Conservation (phyloP, 2,797 vertebrate species). For the Myotis planiceps region DNA sequence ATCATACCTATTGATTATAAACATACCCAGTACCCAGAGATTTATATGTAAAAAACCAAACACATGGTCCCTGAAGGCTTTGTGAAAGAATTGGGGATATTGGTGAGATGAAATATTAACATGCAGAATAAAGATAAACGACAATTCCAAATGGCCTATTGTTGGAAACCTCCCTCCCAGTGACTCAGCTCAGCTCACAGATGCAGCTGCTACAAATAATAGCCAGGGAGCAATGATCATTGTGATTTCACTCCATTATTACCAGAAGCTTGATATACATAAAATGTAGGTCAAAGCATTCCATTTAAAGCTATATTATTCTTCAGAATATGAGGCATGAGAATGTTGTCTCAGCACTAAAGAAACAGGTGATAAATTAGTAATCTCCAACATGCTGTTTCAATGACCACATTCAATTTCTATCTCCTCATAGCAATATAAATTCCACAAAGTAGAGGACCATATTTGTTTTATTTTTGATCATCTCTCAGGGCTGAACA, state of each 20-base stretch:
- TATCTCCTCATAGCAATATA: neutral
- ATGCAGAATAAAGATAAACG: conserved; percentile 53
- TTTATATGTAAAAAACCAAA: neutral
- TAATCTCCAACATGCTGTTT: neutral
- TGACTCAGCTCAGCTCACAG: conserved; percentile 21
- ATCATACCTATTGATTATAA: conserved; percentile 10
- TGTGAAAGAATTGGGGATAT: neutral
- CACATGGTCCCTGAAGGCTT: neutral
- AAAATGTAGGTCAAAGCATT: conserved; percentile 85
- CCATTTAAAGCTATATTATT: conserved; percentile 64
- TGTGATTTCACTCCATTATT: conserved; percentile 76
- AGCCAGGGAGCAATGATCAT: conserved; percentile 60
- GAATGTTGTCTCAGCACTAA: conserved; percentile 19
- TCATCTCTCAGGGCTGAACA: neutral
- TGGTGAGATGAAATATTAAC: conserved; percentile 10
- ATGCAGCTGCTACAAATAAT: conserved; percentile 59
- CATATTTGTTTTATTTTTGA: neutral
- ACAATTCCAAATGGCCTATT: neutral
- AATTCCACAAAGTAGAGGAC: neutral
- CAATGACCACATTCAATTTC: conserved; percentile 31
- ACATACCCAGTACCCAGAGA: neutral
- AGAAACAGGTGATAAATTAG: conserved; percentile 54
- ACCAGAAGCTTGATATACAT: conserved; percentile 75
- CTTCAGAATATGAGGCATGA: conserved; percentile 67
- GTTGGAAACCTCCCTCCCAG: conserved; percentile 30